A percentile compares a stretch with the other conserved stretches of the same genome.
phyloP scores from a whole-genome alignment of 2,888 invertebrate genomes.

The Petrolisthes cinctipes region DNA sequence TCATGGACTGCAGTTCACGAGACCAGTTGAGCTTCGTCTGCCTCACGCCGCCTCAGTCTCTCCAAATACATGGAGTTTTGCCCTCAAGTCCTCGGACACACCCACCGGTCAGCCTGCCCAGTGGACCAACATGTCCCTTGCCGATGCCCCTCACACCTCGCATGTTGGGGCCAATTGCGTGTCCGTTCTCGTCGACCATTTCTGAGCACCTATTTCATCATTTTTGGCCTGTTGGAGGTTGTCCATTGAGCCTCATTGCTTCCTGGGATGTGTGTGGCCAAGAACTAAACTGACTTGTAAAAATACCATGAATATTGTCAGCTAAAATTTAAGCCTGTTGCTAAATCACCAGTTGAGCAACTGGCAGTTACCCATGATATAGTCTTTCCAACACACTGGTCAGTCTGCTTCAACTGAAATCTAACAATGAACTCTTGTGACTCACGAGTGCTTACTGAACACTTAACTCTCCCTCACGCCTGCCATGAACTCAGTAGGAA shows the following conservation, averaged over 20 bases:
- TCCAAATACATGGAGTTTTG: constrained; percentile 72
- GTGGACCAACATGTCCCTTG: constrained; percentile 86
- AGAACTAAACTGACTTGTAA: too few species aligned
- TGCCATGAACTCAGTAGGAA: constrained; percentile 15
- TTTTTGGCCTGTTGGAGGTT: too few species aligned
- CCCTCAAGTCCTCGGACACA: constrained; percentile 70
- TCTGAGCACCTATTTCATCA: constrained; percentile 27
- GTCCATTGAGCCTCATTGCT: too few species aligned
- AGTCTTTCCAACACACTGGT: background rate
- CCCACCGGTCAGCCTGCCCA: constrained; percentile 73
- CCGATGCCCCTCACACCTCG: constrained; percentile 80
- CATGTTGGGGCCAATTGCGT: constrained; percentile 85
- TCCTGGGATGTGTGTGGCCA: too few species aligned
- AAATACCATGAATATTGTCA: too few species aligned
- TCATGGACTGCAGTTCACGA: constrained; percentile 87
- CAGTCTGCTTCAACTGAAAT: constrained; percentile 13
- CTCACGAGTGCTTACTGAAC: constrained; percentile 31
- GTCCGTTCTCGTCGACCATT: constrained; percentile 92
- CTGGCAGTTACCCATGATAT: background rate
- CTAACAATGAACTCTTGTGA: background rate
- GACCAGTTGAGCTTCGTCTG: constrained; percentile 90
- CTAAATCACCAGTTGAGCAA: too few species aligned
- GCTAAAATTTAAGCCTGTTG: too few species aligned
- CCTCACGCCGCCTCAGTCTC: constrained; percentile 77
- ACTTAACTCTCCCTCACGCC: constrained; percentile 29